These are phyloP conservation scores for Orthonyx spaldingii DNA, from an alignment of 2,113 vertebrate species.

Conservation along the genomic window DNA sequence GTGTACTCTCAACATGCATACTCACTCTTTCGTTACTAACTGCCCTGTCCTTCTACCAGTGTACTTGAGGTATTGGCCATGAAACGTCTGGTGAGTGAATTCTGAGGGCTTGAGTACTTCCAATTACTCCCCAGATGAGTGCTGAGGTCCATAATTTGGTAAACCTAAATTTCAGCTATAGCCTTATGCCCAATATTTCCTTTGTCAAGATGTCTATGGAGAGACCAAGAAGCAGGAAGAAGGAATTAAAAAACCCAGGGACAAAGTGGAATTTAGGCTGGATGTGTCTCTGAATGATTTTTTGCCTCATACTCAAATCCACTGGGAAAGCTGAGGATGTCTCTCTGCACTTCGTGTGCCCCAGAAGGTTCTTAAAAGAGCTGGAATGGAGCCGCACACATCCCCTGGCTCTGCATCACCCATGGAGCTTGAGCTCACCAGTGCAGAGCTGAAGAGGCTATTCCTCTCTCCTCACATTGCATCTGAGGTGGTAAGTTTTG, in stretches of 20 bases:
- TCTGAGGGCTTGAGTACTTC: neutral
- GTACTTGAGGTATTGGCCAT: neutral
- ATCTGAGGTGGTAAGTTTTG: neutral
- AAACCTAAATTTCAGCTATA: neutral
- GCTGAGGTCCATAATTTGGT: neutral
- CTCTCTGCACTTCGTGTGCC: neutral
- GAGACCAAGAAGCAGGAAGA: neutral
- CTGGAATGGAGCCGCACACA: accelerated
- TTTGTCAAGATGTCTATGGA: neutral
- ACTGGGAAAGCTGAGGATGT: neutral
- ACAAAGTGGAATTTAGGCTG: neutral
- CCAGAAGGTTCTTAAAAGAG: neutral
- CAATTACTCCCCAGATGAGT: neutral
- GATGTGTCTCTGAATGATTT: neutral
- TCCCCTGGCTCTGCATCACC: neutral
- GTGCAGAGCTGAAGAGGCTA: neutral
- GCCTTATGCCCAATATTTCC: neutral
- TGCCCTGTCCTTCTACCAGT: slow-evolving; percentile 16
- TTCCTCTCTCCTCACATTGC: neutral
- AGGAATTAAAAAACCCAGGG: neutral
- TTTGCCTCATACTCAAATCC: neutral
- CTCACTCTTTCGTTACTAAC: slow-evolving; percentile 33
- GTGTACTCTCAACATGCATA: slow-evolving; percentile 13
- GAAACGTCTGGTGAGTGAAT: neutral
- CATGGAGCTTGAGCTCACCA: neutral